These are phyloP conservation scores for Pogonocichla stellata DNA, from an alignment of 2,113 vertebrate species.

Conservation along the genomic window DNA sequence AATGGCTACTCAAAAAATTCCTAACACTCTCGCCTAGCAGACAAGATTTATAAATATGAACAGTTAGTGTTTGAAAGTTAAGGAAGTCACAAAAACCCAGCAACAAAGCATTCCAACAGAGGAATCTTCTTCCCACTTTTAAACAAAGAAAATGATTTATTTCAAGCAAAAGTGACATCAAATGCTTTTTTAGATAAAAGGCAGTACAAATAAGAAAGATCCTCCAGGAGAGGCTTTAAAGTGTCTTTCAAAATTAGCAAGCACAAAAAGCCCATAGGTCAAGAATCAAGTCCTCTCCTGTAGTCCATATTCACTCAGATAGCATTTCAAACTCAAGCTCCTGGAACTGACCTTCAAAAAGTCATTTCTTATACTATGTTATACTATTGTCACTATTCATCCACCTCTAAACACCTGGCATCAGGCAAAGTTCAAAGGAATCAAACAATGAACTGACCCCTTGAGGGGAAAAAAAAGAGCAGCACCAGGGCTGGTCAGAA, in stretches of 20 bases:
- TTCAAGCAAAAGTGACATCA: constrained; percentile 41
- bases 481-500: neutral
- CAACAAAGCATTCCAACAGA: constrained; percentile 46
- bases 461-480: neutral
- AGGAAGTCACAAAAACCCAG: constrained; percentile 41
- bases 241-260: constrained; percentile 41
- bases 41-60: constrained; percentile 37
- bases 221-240: constrained; percentile 1
- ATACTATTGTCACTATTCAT: neutral
- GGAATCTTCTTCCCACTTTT: constrained; percentile 29
- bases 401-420: constrained; percentile 8
- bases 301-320: neutral
- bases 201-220: constrained; percentile 14
- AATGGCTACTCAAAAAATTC: neutral
- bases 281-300: neutral
- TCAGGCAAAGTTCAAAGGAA: constrained; percentile 16
- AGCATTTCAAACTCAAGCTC: constrained; percentile 2
- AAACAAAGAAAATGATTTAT: constrained; percentile 31
- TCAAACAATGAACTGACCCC: constrained; percentile 23
- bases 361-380: neutral
- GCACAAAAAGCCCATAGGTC: constrained; percentile 16
- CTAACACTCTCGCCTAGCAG: neutral
- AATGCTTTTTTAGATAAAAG: constrained; percentile 52
- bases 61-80: constrained; percentile 23
- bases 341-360: constrained; percentile 29